Conservation (phyloP, 2,113 vertebrate genomes). For the Passer montanus region DNA sequence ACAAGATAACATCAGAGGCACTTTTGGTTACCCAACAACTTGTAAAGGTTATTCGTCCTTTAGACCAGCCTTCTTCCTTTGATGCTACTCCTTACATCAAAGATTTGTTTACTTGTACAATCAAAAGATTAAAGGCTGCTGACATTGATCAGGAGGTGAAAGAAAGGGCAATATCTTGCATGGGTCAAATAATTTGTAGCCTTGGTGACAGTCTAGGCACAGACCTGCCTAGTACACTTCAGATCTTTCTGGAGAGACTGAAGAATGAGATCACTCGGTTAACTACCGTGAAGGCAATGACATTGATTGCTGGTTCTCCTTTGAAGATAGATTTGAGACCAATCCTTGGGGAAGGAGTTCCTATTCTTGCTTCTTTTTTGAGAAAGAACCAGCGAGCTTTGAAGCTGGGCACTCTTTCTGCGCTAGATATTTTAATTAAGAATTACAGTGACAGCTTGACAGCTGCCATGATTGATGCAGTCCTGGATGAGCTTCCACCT, state of each 20-base stretch:
- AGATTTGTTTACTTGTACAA: conserved; percentile 95
- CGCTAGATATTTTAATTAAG: conserved; percentile 94
- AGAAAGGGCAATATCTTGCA: conserved; percentile 97
- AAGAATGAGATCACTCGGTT: conserved; percentile 97
- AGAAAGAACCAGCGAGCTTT: conserved; percentile 96
- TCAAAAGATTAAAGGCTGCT: conserved; percentile 94
- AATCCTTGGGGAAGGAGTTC: conserved; percentile 92
- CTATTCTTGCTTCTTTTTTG: conserved; percentile 96
- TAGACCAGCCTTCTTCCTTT: conserved; percentile 90
- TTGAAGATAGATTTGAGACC: conserved; percentile 94
- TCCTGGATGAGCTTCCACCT: conserved; percentile 94
- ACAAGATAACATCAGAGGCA: conserved; percentile 98
- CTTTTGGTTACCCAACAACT: conserved; percentile 97
- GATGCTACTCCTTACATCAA: conserved; percentile 94
- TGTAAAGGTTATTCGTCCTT: conserved; percentile 95
- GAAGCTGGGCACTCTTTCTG: conserved; percentile 94
- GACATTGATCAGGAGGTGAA: conserved; percentile 99
- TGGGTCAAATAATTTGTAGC: conserved; percentile 98
- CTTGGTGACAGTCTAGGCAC: conserved; percentile 92
- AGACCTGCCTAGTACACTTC: conserved; percentile 91
- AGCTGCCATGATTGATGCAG: conserved; percentile 96
- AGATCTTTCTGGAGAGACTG: conserved; percentile 96
- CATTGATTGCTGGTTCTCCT: conserved; percentile 93
- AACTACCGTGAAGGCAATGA: conserved; percentile 94
- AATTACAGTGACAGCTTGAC: conserved; percentile 96